These are phyloP conservation scores for Ruditapes philippinarum DNA, from an alignment of 1,140 invertebrate genomes.

Conservation along the genomic window DNA sequence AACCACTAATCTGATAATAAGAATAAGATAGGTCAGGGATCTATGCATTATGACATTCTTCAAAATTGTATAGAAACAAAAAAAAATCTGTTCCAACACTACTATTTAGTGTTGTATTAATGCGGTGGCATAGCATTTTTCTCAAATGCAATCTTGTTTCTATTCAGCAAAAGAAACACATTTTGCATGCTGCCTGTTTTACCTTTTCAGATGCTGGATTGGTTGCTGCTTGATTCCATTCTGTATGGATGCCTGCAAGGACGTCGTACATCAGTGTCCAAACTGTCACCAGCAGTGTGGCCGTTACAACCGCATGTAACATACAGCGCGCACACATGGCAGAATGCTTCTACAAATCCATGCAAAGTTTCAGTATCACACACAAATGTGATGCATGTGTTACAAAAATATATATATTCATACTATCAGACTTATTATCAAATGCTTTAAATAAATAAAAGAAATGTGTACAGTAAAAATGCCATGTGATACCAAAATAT, in stretches of 20 bases:
- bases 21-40: too few relatives aligned
- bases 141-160: too few relatives aligned
- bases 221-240: constrained; percentile 84
- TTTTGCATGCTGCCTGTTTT: constrained; percentile 42
- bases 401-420: neutral
- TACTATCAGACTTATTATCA: neutral
- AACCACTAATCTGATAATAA: too few relatives aligned
- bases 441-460: constrained; percentile 9
- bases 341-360: constrained; percentile 6
- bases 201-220: constrained; percentile 76
- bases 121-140: too few relatives aligned
- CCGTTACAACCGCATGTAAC: constrained; percentile 67
- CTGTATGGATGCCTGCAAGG: constrained; percentile 79
- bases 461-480: neutral
- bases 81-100: too few relatives aligned
- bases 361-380: neutral
- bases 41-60: too few relatives aligned
- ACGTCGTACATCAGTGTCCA: constrained; percentile 79
- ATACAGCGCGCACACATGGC: neutral
- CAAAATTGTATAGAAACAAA: too few relatives aligned
- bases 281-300: constrained; percentile 74
- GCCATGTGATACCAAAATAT: constrained; percentile 6
- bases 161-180: too few relatives aligned
- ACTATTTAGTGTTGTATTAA: too few relatives aligned
- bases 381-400: constrained; percentile 17